Percentiles rank a stretch among this genome's conserved stretches.
phyloP scores from a whole-genome alignment of 2,113 vertebrate species.

The Ctenodactylus gundi region DNA sequence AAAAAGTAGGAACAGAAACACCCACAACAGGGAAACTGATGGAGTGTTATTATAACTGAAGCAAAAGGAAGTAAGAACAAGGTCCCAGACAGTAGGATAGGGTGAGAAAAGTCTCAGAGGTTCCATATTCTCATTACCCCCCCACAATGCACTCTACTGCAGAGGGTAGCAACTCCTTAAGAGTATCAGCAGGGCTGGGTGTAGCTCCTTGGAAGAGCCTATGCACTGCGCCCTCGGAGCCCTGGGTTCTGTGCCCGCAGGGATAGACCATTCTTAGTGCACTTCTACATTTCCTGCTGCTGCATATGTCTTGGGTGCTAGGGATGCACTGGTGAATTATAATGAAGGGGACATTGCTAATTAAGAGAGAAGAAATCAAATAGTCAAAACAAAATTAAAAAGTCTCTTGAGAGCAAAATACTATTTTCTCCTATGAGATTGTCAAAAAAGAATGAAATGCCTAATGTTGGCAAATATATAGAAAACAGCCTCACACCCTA shows the following conservation, averaged over 20 bases:
- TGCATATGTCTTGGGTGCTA: not conserved
- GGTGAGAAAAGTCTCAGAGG: not conserved
- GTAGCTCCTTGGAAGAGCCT: too few relatives aligned
- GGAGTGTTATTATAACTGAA: not conserved
- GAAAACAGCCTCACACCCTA: not conserved
- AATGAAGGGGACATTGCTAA: constrained; percentile 26
- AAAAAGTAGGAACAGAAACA: not conserved
- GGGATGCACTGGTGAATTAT: not conserved
- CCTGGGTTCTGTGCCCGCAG: too few relatives aligned
- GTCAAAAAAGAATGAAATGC: not conserved
- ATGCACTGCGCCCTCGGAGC: too few relatives aligned
- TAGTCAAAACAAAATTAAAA: constrained; percentile 13
- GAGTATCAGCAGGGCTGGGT: not conserved
- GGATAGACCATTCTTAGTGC: not conserved
- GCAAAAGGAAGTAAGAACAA: constrained; percentile 9
- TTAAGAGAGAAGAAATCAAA: not conserved
- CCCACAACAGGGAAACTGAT: not conserved
- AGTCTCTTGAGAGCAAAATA: not conserved
- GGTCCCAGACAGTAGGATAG: not conserved
- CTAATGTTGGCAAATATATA: not conserved
- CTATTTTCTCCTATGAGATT: constrained; percentile 5
- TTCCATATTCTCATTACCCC: not conserved
- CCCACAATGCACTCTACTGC: not conserved
- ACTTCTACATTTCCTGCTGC: not conserved
- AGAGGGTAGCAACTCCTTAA: not conserved